These are phyloP conservation scores for Holacanthus passer DNA, from an alignment of 2,113 vertebrate species.

Conservation along the genomic window DNA sequence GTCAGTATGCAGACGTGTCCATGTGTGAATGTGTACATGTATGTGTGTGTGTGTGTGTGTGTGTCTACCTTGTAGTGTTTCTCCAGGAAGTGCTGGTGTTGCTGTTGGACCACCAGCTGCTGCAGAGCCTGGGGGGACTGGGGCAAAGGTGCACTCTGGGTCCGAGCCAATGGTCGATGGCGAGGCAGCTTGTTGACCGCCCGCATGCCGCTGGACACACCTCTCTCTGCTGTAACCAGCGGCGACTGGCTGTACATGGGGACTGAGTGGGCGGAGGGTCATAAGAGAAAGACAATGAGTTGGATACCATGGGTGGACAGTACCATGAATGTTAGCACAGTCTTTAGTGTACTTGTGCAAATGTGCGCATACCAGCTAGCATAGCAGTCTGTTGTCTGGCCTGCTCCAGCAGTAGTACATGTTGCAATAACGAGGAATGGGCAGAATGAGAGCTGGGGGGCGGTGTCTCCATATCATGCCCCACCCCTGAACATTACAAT, in stretches of 20 bases:
- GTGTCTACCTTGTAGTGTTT: conserved; percentile 84
- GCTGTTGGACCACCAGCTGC: conserved; percentile 94
- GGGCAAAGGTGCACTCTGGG: conserved; percentile 93
- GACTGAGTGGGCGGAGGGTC: conserved; percentile 76
- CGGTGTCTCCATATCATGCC: conserved; percentile 86
- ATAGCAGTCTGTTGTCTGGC: conserved; percentile 94
- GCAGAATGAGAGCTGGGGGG: conserved; percentile 79
- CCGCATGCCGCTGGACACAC: conserved; percentile 85
- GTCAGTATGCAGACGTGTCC: not conserved
- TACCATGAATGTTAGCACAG: too few species aligned
- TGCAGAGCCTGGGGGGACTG: conserved; percentile 96
- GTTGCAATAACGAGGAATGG: conserved; percentile 93
- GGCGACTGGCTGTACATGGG: conserved; percentile 95
- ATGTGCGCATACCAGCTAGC: conserved; percentile 85
- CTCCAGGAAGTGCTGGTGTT: conserved; percentile 94
- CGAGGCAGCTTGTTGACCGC: conserved; percentile 90
- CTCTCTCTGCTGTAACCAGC: conserved; percentile 91
- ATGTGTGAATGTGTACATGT: not conserved
- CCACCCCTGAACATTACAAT: conserved; percentile 80
- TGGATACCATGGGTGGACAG: not conserved
- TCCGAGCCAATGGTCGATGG: conserved; percentile 92
- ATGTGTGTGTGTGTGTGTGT: not conserved
- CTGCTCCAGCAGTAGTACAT: conserved; percentile 94
- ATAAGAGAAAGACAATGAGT: conserved; percentile 15
- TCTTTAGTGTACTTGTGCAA: conserved; percentile 1